A percentile compares a stretch with the other conserved stretches of the same genome.
phyloP scores from a whole-genome alignment of 2,113 vertebrate species.

The Patagioenas fasciata region DNA sequence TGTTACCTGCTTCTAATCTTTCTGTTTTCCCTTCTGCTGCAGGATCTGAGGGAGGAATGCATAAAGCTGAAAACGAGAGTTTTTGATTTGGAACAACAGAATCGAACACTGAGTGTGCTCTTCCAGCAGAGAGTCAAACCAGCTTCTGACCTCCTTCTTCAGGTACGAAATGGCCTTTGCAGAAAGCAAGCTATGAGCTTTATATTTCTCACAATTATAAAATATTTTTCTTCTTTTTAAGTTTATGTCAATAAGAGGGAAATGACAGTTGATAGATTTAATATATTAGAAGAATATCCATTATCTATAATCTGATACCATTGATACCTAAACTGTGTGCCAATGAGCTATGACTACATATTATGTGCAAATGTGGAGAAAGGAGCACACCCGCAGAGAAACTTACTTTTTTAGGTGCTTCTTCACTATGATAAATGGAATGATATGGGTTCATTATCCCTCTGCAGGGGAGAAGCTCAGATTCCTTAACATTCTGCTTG shows the following conservation, averaged over 20 bases:
- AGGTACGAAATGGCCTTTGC: slow-evolving; percentile 78
- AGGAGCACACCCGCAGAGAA: slow-evolving; percentile 29
- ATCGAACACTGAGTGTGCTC: slow-evolving; percentile 82
- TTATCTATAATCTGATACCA: not conserved
- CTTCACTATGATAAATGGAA: slow-evolving; percentile 28
- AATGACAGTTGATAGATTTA: slow-evolving; percentile 2
- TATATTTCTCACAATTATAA: not conserved
- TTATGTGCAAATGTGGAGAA: not conserved
- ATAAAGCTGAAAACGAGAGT: slow-evolving; percentile 90
- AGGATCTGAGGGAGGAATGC: slow-evolving; percentile 93
- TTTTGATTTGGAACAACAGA: slow-evolving; percentile 93
- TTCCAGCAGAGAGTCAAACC: slow-evolving; percentile 91
- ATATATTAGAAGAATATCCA: slow-evolving; percentile 9
- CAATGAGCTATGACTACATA: not conserved
- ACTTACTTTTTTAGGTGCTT: slow-evolving; percentile 20
- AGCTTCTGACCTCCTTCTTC: slow-evolving; percentile 87
- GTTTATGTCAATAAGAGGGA: not conserved
- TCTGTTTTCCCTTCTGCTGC: not conserved
- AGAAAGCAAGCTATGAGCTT: not conserved
- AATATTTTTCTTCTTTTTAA: not conserved
- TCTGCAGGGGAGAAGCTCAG: slow-evolving; percentile 27
- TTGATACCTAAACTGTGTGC: not conserved
- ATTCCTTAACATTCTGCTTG: slow-evolving; percentile 33
- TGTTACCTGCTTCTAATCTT: not conserved
- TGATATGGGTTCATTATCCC: slow-evolving; percentile 53